Conservation (phyloP, 2,797 vertebrate genomes). For the Hemitrygon akajei region DNA sequence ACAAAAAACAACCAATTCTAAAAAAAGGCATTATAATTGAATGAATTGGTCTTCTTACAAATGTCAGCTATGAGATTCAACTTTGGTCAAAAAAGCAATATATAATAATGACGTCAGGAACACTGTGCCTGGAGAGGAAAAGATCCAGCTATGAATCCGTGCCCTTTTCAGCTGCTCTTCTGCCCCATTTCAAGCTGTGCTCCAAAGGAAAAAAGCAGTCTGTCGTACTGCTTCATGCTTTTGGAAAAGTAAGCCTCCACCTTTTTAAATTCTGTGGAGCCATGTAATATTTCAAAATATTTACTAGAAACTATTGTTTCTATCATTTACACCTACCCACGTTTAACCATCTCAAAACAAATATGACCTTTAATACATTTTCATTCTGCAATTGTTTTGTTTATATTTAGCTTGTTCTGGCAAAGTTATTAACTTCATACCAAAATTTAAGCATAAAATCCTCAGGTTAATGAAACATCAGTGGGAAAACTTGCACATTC, state of each 20-base stretch:
- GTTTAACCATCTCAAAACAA: neutral
- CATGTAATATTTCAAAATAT: neutral
- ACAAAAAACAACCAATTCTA: neutral
- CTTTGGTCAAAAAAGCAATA: neutral
- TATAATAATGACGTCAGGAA: neutral
- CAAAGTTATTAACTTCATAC: neutral
- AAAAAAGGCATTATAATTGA: neutral
- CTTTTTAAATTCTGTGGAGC: neutral
- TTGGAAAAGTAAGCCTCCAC: neutral
- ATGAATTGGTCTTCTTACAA: neutral
- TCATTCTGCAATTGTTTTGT: neutral
- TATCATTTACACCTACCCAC: neutral
- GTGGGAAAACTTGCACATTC: neutral
- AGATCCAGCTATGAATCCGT: neutral
- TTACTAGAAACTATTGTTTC: neutral
- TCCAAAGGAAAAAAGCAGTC: neutral
- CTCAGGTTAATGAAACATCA: neutral
- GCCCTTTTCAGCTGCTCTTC: neutral
- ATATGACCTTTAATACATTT: neutral
- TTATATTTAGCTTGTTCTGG: neutral
- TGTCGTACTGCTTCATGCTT: neutral
- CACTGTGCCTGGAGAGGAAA: neutral
- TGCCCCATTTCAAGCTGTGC: neutral
- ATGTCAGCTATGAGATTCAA: neutral
- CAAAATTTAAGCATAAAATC: neutral